Conservation (phyloP, 2,888 invertebrate species). For the Tachystola acroxantha region DNA sequence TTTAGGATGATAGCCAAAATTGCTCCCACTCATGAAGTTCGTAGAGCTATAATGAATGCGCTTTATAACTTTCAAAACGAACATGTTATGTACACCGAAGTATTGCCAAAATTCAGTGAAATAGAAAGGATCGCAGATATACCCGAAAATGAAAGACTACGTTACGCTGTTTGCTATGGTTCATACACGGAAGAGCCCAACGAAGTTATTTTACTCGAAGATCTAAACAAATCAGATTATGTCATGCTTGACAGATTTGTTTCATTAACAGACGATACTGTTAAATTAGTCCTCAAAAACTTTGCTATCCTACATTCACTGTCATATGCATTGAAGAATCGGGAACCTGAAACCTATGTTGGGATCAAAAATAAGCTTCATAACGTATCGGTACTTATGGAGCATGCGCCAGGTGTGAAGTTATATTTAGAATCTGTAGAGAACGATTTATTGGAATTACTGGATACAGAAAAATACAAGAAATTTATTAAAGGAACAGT, state of each 20-base stretch:
- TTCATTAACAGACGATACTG: constrained; percentile 6
- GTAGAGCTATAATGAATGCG: constrained; percentile 15
- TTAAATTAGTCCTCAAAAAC: constrained; percentile 27
- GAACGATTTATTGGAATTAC: neutral
- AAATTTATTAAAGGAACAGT: neutral
- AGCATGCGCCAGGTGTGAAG: neutral
- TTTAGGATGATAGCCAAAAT: constrained; percentile 43
- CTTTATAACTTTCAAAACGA: constrained; percentile 28
- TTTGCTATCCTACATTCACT: constrained; percentile 33
- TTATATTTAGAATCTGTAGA: neutral
- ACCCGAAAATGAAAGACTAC: constrained; percentile 24
- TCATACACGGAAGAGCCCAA: constrained; percentile 21
- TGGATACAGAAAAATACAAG: neutral
- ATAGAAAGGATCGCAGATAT: constrained; percentile 22
- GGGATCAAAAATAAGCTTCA: neutral
- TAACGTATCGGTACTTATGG: neutral
- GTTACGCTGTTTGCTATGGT: constrained; percentile 33
- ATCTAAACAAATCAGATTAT: constrained; percentile 25
- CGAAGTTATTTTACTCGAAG: constrained; percentile 41
- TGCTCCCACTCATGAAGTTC: constrained; percentile 26
- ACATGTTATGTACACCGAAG: constrained; percentile 27
- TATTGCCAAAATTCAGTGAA: constrained; percentile 29
- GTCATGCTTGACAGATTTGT: constrained; percentile 28
- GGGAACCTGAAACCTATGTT: constrained; percentile 17
- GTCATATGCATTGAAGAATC: constrained; percentile 30